A percentile compares a stretch with the other conserved stretches of the same genome.
Conservation (phyloP, 2,888 invertebrate species). For the Diarsia brunnea region DNA sequence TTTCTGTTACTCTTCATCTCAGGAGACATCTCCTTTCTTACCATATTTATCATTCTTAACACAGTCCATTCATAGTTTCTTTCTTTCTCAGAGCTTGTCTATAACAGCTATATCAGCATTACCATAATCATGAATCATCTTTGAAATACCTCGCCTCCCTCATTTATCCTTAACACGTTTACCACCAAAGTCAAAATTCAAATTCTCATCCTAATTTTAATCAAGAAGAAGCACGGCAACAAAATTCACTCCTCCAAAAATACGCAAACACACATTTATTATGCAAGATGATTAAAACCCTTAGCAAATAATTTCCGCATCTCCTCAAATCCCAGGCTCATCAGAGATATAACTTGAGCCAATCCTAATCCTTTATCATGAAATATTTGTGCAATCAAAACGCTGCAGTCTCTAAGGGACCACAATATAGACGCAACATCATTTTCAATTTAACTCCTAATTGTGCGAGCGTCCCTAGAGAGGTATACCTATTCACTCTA, state of each 20-base stretch:
- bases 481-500: conserved; percentile 66
- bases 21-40: too few relatives aligned
- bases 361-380: conserved; percentile 50
- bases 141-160: background rate
- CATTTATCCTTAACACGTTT: background rate
- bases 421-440: conserved; percentile 73
- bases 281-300: conserved; percentile 48
- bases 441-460: conserved; percentile 84
- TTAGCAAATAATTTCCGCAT: conserved; percentile 45
- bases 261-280: conserved; percentile 35
- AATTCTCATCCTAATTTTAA: conserved; percentile 15
- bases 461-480: conserved; percentile 75
- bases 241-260: conserved; percentile 17
- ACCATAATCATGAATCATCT: background rate
- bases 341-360: conserved; percentile 50
- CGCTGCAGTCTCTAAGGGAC: conserved; percentile 50
- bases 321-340: conserved; percentile 47
- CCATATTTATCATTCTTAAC: background rate
- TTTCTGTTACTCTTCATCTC: too few relatives aligned
- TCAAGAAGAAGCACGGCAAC: conserved; percentile 5
- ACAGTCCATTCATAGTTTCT: too few relatives aligned
- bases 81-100: too few relatives aligned
- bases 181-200: background rate
- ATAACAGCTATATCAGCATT: too few relatives aligned
- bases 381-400: conserved; percentile 64